These are phyloP conservation scores for Ridgeia piscesae DNA, from an alignment of 1,140 invertebrate genomes.

Conservation along the genomic window DNA sequence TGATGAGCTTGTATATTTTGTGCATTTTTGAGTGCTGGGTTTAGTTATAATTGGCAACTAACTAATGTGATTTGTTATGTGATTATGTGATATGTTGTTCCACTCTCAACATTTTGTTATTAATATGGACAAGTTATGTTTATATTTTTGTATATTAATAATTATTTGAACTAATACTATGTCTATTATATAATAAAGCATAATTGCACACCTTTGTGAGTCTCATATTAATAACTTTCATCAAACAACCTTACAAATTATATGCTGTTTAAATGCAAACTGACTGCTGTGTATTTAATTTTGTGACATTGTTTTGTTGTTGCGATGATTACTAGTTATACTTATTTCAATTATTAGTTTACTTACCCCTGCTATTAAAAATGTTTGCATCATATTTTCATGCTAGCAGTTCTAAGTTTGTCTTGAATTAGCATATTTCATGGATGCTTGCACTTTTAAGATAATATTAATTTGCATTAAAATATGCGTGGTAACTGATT, in stretches of 20 bases:
- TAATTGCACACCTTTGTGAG: background rate
- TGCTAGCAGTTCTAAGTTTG: background rate
- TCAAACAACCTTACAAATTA: background rate
- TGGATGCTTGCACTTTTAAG: background rate
- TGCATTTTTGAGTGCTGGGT: no score
- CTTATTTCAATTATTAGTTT: background rate
- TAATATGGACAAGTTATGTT: background rate
- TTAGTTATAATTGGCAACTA: background rate
- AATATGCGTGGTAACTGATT: no score
- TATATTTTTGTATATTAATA: background rate
- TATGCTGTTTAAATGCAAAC: background rate
- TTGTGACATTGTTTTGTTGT: background rate
- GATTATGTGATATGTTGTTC: background rate
- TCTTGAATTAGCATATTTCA: background rate
- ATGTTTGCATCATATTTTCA: background rate
- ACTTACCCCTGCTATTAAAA: background rate
- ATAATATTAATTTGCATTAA: no score
- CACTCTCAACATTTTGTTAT: no score
- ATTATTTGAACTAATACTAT: background rate
- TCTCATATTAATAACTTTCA: background rate
- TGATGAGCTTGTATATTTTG: no score
- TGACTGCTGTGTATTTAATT: background rate
- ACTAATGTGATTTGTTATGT: background rate
- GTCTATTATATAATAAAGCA: background rate
- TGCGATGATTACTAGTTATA: background rate